These are phyloP conservation scores for Anadara kagoshimensis DNA, from an alignment of 1,140 invertebrate species.

Conservation along the genomic window DNA sequence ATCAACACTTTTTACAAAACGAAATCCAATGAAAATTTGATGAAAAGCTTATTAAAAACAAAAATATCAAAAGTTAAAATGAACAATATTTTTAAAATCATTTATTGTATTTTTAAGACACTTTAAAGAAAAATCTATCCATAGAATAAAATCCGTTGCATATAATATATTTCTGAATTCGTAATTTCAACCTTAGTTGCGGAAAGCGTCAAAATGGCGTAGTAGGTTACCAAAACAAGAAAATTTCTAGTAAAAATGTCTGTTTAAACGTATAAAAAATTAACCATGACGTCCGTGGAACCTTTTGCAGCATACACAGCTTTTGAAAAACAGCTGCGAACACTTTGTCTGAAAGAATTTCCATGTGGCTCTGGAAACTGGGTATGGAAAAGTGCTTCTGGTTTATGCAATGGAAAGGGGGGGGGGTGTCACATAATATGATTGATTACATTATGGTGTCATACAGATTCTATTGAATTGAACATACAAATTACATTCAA, in stretches of 20 bases:
- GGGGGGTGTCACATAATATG: not conserved
- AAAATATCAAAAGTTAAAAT: too few relatives aligned
- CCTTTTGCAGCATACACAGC: slow-evolving; percentile 55
- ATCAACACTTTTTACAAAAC: too few relatives aligned
- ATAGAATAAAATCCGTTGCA: too few relatives aligned
- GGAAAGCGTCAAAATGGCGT: slow-evolving; percentile 60
- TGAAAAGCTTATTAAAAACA: too few relatives aligned
- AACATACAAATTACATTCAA: too few relatives aligned
- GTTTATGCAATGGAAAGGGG: not conserved
- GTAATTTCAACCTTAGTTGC: slow-evolving; percentile 22
- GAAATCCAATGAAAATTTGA: too few relatives aligned
- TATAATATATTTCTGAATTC: too few relatives aligned
- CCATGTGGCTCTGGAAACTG: slow-evolving; percentile 68
- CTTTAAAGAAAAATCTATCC: too few relatives aligned
- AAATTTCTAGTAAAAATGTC: not conserved
- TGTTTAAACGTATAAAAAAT: not conserved
- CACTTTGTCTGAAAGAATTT: slow-evolving; percentile 68
- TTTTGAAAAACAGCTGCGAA: slow-evolving; percentile 66
- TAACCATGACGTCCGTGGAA: slow-evolving; percentile 41
- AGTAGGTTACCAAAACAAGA: slow-evolving; percentile 47
- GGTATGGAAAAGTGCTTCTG: slow-evolving; percentile 47
- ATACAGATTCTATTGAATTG: not conserved
- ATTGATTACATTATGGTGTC: not conserved
- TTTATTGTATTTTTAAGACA: too few relatives aligned
- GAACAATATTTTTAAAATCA: too few relatives aligned